Evolutionary conservation across 2,113 vertebrate species (phyloP), one percentile per base, ranked within the genome.

Genomic region (Chaenocephalus aceratus): DNA sequence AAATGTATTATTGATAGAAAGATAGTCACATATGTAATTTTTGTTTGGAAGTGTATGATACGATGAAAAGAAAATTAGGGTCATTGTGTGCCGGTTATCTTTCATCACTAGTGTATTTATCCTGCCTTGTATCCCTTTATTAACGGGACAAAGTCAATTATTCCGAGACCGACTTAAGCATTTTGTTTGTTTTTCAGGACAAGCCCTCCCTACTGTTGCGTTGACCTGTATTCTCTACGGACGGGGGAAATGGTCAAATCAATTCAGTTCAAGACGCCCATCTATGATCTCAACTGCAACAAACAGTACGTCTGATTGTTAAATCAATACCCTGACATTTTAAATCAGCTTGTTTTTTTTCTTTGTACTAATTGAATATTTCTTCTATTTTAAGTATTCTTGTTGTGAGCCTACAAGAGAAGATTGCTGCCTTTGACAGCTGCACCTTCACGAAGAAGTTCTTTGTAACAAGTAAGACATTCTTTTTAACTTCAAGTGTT

Each of bases 401-500:
- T 0, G 97, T 98, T 0, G 96, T 99, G 75, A 97, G 97, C 83
- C 95, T 99, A 36, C 98, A 99, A 72, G 98, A 99, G 93, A 99
- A 99, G 94, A 99, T 99, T 0, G 98, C 98, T 2, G 98, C 98
- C 44, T 99, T 99, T 62, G 98, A 99, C 94, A 99, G 98, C 95
- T 99, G 97, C 92, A 99, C 97, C 16, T 99, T 99, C 93, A 97
- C 97, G 34, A 99, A 99, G 93, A 99, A 98, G 62, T 99, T 99
- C 95, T 99, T 99, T 89, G 97, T 99, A 34, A 99, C 98, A 95
- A 99, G 98, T 99, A 96, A 65, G 97, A 16, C 36, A 0, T 57
- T n/a, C 21, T 16, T 8, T 41, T 57, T 21, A 36, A 54, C 46
- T 58, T 49, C n/a, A 0, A 66, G 10, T 41, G 4, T 62, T 52